Conservation (phyloP, 2,113 vertebrate genomes). For the Polypterus senegalus region DNA sequence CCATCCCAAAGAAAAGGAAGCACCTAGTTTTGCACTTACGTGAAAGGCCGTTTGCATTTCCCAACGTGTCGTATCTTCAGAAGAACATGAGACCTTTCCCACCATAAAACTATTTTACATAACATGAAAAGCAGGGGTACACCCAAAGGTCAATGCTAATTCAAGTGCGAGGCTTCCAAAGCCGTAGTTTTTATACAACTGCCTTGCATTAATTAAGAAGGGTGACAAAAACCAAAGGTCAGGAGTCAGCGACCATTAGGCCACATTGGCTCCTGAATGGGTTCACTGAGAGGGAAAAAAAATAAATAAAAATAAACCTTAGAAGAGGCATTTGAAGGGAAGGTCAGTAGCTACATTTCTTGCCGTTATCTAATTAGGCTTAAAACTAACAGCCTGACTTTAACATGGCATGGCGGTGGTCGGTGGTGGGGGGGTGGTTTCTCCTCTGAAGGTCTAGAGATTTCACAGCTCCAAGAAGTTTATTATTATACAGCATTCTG, state of each 20-base stretch:
- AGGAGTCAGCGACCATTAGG: constrained; percentile 29
- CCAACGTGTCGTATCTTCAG: not conserved
- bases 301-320: constrained; percentile 10
- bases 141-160: constrained; percentile 35
- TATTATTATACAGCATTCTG: not conserved
- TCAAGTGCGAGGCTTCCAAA: constrained; percentile 21
- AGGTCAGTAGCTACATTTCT: not conserved
- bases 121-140: constrained; percentile 36
- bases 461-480: not conserved
- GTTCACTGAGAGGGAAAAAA: constrained; percentile 7
- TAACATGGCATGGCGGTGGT: not conserved
- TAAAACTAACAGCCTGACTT: not conserved
- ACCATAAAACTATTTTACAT: constrained; percentile 34
- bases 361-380: not conserved
- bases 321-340: constrained; percentile 16
- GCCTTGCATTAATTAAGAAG: constrained; percentile 33
- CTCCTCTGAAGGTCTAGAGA: not conserved
- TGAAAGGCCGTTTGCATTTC: no score
- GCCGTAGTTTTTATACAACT: constrained; percentile 28
- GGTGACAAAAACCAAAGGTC: constrained; percentile 36
- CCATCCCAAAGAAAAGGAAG: no score
- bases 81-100: constrained; percentile 15
- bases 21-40: no score
- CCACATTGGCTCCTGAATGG: constrained; percentile 9
- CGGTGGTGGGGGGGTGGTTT: no score